phyloP scores from a whole-genome alignment of 2,113 vertebrate genomes.

The Hippocampus comes region DNA sequence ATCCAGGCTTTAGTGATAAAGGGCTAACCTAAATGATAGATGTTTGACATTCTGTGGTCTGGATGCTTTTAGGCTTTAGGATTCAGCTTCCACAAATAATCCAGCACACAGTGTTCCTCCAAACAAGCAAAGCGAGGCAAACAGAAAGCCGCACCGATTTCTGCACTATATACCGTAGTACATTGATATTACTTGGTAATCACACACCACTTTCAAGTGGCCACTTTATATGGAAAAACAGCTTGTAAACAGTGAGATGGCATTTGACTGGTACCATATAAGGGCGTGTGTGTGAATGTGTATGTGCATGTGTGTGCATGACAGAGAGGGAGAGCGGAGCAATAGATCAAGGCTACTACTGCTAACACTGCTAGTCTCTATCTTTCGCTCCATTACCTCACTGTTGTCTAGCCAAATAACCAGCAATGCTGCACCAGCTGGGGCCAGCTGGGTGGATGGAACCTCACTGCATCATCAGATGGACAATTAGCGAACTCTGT shows the following conservation, averaged over 20 bases:
- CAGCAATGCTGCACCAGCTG: slow-evolving; percentile 42
- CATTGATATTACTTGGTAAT: slow-evolving; percentile 25
- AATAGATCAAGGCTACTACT: slow-evolving; percentile 27
- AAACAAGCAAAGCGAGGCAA: slow-evolving; percentile 1
- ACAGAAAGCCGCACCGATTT: slow-evolving; percentile 16
- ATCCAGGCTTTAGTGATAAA: background rate
- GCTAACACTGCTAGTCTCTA: slow-evolving; percentile 49
- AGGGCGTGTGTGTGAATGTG: slow-evolving; percentile 2
- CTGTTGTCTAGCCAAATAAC: slow-evolving; percentile 35
- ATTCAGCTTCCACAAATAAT: background rate
- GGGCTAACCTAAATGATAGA: slow-evolving; percentile 4
- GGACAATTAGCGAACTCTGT: slow-evolving; percentile 35
- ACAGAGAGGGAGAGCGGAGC: slow-evolving; percentile 14
- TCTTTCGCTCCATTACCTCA: slow-evolving; percentile 39
- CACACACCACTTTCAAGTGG: slow-evolving; percentile 8
- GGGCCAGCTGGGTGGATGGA: slow-evolving; percentile 39
- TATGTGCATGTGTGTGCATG: slow-evolving; percentile 1
- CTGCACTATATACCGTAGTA: slow-evolving; percentile 6
- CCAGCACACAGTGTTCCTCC: slow-evolving; percentile 3
- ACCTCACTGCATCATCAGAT: slow-evolving; percentile 26
- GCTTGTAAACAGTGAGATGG: slow-evolving; percentile 20
- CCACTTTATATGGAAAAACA: slow-evolving; percentile 31
- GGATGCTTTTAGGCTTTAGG: background rate
- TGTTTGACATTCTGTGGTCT: slow-evolving; percentile 5
- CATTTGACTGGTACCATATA: slow-evolving; percentile 18